Evolutionary conservation across 2,888 invertebrate species (phyloP).

Genomic region (Platyscelio sp.): DNA sequence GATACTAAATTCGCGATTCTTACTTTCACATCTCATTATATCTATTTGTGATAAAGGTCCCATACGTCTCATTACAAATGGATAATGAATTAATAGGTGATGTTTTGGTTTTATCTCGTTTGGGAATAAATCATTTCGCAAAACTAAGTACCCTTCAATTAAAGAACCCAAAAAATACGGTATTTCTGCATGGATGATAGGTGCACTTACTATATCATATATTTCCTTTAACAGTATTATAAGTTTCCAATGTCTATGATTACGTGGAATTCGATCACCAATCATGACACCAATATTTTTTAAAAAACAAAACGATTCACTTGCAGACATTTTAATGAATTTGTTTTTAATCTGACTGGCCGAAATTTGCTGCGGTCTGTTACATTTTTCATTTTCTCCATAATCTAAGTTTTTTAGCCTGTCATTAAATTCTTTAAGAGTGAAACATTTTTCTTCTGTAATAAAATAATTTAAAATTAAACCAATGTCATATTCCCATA

Average conservation of each 20-base stretch:
- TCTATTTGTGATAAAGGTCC: background rate
- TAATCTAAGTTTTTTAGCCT: conserved; percentile 13
- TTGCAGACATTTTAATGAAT: conserved; percentile 32
- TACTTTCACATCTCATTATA: too few relatives aligned
- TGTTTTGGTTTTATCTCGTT: background rate
- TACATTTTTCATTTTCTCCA: conserved; percentile 22
- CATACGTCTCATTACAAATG: background rate
- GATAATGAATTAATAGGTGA: conserved; percentile 2
- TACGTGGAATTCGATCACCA: conserved; percentile 11
- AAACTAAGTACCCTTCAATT: background rate
- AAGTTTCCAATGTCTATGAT: conserved; percentile 1
- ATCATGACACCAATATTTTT: conserved; percentile 25
- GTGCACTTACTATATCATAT: conserved; percentile 34
- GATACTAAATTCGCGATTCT: too few relatives aligned
- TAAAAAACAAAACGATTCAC: conserved; percentile 23
- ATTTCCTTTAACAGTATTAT: conserved; percentile 25
- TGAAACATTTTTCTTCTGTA: conserved; percentile 36
- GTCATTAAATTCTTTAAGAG: conserved; percentile 52
- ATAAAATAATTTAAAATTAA: conserved; percentile 68
- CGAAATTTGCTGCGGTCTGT: conserved; percentile 18
- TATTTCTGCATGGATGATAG: conserved; percentile 24
- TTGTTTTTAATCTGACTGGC: conserved; percentile 6
- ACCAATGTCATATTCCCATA: conserved; percentile 67
- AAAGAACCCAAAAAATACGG: background rate
- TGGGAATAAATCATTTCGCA: background rate